Base-by-base conservation (phyloP, 2,113 vertebrate species). In the Pygoscelis adeliae region DNA sequence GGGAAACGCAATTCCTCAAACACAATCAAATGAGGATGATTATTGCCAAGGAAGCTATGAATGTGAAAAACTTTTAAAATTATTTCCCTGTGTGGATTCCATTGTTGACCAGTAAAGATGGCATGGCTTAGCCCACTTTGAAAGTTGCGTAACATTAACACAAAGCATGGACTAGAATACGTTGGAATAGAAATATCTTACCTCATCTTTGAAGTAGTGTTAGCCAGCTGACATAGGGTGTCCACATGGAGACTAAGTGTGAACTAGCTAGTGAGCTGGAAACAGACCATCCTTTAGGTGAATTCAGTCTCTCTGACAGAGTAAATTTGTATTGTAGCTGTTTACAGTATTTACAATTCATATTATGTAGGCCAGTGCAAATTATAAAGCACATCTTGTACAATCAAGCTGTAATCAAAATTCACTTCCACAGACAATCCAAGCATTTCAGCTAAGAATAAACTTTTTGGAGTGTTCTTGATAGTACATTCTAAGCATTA, bases 401-500 rank as follows among this genome's bases (percentile, higher is more conserved):
- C 86, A 95, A 89, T 91, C 79, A 97, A 83, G 26, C 34, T 59
- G 34, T 52, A 90, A 97, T 67, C 83, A 95, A 46, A 95, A 76
- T 90, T 91, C 38, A 61, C 17, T 90, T 87, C 73, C 52, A 89
- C n/a, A 85, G 84, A 77, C 8, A 59, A 78, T 84, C 16, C 34
- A 52, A 70, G 38, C 23, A 67, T 96, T 84, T 95, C 61, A 71
- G 42, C 30, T 87, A 73, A 87, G 55, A 93, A 76, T 27, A 67
- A 12, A 61, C 9, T n/a, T 93, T 93, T 82, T 79, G 15, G 52
- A 71, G n/a, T 79, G 38, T 79, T 78, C 80, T 66, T 72, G 14
- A 47, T 49, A 46, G 65, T 76, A 89, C 89, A 87, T 93, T 78
- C 86, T 78, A 67, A 84, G 40, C 38, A 67, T 69, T 65, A 85